phyloP scores from a whole-genome alignment of 2,113 vertebrate species.

The Chaetodon trifascialis region DNA sequence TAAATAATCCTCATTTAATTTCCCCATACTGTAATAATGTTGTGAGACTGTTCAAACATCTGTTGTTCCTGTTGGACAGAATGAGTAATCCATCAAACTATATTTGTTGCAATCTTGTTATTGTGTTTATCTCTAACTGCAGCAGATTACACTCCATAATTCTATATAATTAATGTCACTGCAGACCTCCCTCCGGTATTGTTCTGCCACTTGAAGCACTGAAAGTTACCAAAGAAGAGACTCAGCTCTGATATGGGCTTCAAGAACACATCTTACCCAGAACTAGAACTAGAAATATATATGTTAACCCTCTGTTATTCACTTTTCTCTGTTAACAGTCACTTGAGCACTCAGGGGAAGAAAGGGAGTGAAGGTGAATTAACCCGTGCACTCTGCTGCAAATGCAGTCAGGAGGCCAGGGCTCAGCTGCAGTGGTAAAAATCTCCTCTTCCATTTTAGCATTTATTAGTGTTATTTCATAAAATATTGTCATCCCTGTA shows the following conservation, averaged over 20 bases:
- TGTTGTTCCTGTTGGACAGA: not conserved
- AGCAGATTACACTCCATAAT: not conserved
- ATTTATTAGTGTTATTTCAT: constrained; percentile 16
- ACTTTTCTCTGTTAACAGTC: not conserved
- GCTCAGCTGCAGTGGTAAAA: not conserved
- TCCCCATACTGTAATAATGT: not conserved
- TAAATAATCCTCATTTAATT: not conserved
- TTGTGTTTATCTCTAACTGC: not conserved
- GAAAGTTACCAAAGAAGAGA: not conserved
- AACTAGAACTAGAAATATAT: no score
- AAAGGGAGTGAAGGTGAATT: not conserved
- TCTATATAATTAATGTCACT: not conserved
- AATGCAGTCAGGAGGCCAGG: not conserved
- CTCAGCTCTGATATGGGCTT: not conserved
- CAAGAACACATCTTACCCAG: no score
- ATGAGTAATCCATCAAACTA: not conserved
- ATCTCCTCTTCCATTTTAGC: not conserved
- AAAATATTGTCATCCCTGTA: constrained; percentile 10
- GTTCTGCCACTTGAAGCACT: no score
- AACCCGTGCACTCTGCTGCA: not conserved
- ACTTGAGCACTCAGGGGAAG: not conserved
- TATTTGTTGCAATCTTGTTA: not conserved
- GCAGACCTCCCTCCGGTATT: not conserved
- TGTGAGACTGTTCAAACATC: not conserved
- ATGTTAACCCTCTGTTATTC: not conserved